Conservation (phyloP, 2,797 vertebrate species). For the Heteromormyrus szaboi region DNA sequence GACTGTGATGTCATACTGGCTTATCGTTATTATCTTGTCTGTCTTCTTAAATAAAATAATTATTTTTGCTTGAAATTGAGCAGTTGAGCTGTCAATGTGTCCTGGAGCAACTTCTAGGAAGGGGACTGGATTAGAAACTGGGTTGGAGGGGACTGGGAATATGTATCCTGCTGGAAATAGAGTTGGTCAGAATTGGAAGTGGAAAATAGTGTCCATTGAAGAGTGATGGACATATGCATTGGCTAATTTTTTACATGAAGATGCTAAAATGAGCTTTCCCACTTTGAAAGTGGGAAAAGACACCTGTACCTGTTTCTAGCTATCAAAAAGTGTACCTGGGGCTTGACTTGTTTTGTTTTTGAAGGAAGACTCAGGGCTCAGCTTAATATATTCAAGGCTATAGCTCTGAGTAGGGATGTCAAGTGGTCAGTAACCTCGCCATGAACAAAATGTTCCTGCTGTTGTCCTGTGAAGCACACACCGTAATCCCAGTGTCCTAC, state of each 20-base stretch:
- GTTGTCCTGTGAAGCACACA: neutral
- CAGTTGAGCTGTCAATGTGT: neutral
- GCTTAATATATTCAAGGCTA: neutral
- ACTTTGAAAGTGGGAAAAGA: neutral
- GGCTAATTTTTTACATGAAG: neutral
- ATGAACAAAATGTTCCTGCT: conserved; percentile 54
- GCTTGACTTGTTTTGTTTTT: conserved; percentile 32
- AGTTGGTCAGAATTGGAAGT: neutral
- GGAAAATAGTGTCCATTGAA: neutral
- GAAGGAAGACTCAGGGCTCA: neutral
- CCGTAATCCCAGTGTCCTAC: neutral
- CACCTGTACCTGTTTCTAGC: neutral
- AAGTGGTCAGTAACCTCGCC: conserved; percentile 72
- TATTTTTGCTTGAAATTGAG: conserved; percentile 9
- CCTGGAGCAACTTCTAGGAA: neutral
- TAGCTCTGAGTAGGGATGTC: conserved; percentile 53
- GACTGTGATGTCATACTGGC: conserved; percentile 63
- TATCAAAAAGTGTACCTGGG: conserved; percentile 20
- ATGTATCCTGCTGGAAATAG: neutral
- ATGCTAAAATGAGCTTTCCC: neutral
- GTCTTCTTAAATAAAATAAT: conserved; percentile 35
- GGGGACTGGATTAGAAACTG: neutral
- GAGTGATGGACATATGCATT: neutral
- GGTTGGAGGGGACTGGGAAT: neutral
- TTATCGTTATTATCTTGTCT: conserved; percentile 62